These are phyloP conservation scores for Neotoma lepida DNA, from an alignment of 2,113 vertebrate genomes.

Conservation along the genomic window DNA sequence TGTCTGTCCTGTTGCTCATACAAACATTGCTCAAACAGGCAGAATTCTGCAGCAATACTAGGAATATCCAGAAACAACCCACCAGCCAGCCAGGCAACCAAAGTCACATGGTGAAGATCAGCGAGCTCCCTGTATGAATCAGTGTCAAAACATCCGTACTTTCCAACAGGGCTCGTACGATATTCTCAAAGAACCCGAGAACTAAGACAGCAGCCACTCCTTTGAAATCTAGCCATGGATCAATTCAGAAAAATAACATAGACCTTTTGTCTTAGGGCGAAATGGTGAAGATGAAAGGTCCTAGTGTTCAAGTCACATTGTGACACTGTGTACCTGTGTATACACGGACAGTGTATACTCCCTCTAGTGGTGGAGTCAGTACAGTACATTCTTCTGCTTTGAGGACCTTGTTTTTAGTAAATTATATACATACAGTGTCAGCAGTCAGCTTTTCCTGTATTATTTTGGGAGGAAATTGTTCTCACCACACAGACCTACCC, in stretches of 20 bases:
- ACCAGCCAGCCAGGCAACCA: neutral
- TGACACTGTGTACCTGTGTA: neutral
- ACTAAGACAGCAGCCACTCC: neutral
- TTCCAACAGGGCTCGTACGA: neutral
- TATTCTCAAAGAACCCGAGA: neutral
- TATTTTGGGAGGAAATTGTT: neutral
- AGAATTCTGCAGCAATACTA: neutral
- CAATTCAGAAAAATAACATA: neutral
- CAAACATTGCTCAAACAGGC: neutral
- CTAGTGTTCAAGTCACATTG: neutral
- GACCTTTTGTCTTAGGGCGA: neutral
- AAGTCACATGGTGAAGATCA: neutral
- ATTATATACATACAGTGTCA: neutral
- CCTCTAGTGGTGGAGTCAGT: neutral
- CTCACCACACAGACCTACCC: neutral
- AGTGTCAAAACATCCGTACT: neutral
- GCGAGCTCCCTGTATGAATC: neutral
- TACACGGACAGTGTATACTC: accelerated
- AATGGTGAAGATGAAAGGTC: neutral
- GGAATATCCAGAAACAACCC: neutral
- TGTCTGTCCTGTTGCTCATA: neutral
- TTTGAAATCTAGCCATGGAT: neutral
- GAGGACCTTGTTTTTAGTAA: neutral
- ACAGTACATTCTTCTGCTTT: neutral
- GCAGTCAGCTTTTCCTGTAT: neutral